Conservation (phyloP, 1,140 invertebrate species). For the Heliconius melpomene region DNA sequence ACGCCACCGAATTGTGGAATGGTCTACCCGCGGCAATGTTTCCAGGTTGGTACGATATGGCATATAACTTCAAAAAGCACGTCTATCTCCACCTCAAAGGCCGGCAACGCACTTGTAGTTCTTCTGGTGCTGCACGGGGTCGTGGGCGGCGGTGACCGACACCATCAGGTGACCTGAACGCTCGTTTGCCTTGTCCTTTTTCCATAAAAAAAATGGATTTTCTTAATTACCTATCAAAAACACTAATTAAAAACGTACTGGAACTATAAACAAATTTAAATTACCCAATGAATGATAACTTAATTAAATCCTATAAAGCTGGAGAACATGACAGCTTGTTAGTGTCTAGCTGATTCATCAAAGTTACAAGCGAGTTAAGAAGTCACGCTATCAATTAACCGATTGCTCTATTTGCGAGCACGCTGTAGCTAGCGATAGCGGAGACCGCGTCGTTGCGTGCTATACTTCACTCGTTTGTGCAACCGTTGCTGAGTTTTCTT, state of each 20-base stretch:
- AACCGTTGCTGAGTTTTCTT: not conserved
- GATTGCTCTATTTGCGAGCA: slow-evolving; percentile 29
- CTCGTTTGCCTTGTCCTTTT: too few species aligned
- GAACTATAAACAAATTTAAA: not conserved
- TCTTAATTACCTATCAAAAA: not conserved
- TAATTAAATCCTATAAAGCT: slow-evolving; percentile 11
- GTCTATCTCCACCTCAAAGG: too few species aligned
- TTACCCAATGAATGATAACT: not conserved
- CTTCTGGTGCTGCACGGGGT: too few species aligned
- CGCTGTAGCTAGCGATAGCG: slow-evolving; percentile 10
- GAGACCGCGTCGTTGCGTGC: slow-evolving; percentile 26
- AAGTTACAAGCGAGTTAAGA: slow-evolving; percentile 31
- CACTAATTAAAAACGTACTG: not conserved
- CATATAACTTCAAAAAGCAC: too few species aligned
- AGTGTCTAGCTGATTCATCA: slow-evolving; percentile 28
- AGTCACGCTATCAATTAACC: slow-evolving; percentile 34
- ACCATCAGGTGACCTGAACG: too few species aligned
- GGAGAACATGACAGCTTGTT: slow-evolving; percentile 24
- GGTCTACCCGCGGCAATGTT: too few species aligned
- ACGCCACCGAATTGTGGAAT: too few species aligned
- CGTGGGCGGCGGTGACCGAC: too few species aligned
- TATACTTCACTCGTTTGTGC: slow-evolving; percentile 12
- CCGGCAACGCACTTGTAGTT: too few species aligned
- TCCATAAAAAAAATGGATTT: too few species aligned
- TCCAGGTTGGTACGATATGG: too few species aligned